Conservation (phyloP, 2,888 invertebrate species). For the Ennomos erosarius region DNA sequence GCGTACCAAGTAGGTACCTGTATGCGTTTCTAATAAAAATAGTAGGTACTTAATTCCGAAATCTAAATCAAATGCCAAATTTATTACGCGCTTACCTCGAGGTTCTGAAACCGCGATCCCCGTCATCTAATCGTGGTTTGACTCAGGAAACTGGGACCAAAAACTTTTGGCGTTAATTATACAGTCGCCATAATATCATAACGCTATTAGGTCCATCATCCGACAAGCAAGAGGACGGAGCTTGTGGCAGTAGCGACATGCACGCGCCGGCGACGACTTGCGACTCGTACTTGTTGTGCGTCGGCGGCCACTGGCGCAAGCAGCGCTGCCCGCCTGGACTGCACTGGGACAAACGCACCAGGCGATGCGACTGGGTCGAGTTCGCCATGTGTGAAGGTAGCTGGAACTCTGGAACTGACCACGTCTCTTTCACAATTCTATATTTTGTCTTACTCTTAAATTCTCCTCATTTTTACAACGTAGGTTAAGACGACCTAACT, state of each 20-base stretch:
- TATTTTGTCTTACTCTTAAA: background rate
- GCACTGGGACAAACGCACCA: slow-evolving; percentile 90
- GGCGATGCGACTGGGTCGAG: slow-evolving; percentile 92
- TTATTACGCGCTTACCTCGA: too few relatives aligned
- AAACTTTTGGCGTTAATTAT: too few relatives aligned
- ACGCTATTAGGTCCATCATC: slow-evolving; percentile 41
- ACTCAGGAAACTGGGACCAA: too few relatives aligned
- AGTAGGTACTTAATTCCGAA: too few relatives aligned
- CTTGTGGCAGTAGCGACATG: slow-evolving; percentile 57
- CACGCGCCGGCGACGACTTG: slow-evolving; percentile 88
- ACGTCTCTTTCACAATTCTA: background rate
- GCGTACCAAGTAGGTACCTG: too few relatives aligned
- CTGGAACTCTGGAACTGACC: background rate
- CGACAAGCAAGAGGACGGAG: slow-evolving; percentile 52
- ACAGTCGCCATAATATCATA: too few relatives aligned
- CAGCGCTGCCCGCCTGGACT: slow-evolving; percentile 92
- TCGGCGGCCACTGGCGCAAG: slow-evolving; percentile 88
- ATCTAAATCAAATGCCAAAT: too few relatives aligned
- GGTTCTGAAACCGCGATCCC: too few relatives aligned
- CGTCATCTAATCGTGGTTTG: too few relatives aligned
- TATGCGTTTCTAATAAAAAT: too few relatives aligned
- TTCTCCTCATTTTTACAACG: too few relatives aligned
- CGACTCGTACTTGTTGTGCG: slow-evolving; percentile 90
- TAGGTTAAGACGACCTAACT: too few relatives aligned
- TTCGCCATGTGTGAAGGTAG: slow-evolving; percentile 88